These are phyloP conservation scores for Macquaria australasica DNA, from an alignment of 2,113 vertebrate genomes.

Conservation along the genomic window DNA sequence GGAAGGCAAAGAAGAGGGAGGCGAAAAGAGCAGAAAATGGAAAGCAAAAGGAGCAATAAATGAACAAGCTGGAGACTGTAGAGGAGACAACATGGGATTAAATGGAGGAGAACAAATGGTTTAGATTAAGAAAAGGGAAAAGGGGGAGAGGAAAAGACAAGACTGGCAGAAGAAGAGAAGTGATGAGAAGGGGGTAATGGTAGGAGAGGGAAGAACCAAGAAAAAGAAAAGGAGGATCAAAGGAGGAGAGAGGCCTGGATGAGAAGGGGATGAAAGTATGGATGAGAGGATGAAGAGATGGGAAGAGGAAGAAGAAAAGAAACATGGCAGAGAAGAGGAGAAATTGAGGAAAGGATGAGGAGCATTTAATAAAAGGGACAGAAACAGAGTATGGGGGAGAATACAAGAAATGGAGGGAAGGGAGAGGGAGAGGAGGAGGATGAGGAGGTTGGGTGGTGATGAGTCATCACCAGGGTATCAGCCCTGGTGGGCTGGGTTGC, in stretches of 20 bases:
- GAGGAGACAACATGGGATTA: slow-evolving; percentile 2
- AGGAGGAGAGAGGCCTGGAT: slow-evolving; percentile 5
- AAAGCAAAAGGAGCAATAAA: background rate
- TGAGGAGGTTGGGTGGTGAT: slow-evolving; percentile 56
- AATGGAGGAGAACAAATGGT: slow-evolving; percentile 34
- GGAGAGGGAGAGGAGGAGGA: slow-evolving; percentile 1
- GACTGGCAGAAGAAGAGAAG: background rate
- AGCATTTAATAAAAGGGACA: background rate
- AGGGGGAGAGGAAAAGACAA: background rate
- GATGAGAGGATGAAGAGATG: background rate
- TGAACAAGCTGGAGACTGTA: background rate
- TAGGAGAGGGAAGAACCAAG: background rate
- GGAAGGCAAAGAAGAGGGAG: background rate
- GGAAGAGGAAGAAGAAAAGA: background rate
- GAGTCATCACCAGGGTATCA: slow-evolving; percentile 76
- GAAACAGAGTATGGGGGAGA: slow-evolving; percentile 26
- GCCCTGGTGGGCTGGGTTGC: slow-evolving; percentile 64
- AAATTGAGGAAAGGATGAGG: background rate
- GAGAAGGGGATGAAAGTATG: slow-evolving; percentile 3
- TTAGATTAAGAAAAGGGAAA: slow-evolving; percentile 5
- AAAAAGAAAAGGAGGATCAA: background rate
- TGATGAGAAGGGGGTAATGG: background rate
- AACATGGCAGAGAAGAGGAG: background rate
- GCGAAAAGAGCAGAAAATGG: background rate
- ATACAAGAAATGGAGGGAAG: slow-evolving; percentile 34